These are phyloP conservation scores for Linhomoeus sp. DNA, from an alignment of 2,888 invertebrate genomes.

Conservation along the genomic window DNA sequence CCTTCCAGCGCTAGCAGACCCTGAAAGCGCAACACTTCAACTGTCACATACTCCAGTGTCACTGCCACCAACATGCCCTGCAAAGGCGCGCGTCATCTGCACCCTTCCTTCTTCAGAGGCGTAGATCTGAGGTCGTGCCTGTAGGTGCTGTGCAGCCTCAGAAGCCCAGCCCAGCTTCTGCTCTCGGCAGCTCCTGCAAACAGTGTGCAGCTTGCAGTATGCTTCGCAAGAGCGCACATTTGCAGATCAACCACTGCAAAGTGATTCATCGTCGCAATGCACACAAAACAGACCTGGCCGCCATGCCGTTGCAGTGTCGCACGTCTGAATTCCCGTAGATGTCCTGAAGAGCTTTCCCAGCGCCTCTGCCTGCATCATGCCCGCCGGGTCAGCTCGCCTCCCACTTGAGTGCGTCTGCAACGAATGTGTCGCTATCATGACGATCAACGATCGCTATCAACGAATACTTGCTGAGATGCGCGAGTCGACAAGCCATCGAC, in stretches of 20 bases:
- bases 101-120: conserved; percentile 97
- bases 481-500: no score
- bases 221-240: no score
- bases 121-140: conserved; percentile 95
- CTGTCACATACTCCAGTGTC: no score
- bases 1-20: conserved; percentile 90
- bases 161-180: conserved; percentile 78
- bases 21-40: conserved; percentile 24
- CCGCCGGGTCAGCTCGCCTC: conserved; percentile 93
- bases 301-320: conserved; percentile 22
- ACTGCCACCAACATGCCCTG: no score
- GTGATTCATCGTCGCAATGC: no score
- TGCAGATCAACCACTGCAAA: no score
- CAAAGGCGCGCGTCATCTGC: conserved; percentile 98
- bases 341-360: conserved; percentile 84
- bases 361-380: conserved; percentile 32
- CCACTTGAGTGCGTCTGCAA: conserved; percentile 88
- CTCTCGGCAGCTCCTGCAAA: background rate
- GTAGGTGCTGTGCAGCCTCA: conserved; percentile 88
- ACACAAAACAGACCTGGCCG: conserved; percentile 22
- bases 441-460: no score
- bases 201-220: no score
- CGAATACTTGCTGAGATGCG: no score
- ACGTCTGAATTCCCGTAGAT: conserved; percentile 51
- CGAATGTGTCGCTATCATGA: no score